Percentiles rank a stretch among this genome's conserved stretches.
Evolutionary conservation across 2,797 vertebrate genomes (phyloP).

Genomic region (Pelobates cultripes): DNA sequence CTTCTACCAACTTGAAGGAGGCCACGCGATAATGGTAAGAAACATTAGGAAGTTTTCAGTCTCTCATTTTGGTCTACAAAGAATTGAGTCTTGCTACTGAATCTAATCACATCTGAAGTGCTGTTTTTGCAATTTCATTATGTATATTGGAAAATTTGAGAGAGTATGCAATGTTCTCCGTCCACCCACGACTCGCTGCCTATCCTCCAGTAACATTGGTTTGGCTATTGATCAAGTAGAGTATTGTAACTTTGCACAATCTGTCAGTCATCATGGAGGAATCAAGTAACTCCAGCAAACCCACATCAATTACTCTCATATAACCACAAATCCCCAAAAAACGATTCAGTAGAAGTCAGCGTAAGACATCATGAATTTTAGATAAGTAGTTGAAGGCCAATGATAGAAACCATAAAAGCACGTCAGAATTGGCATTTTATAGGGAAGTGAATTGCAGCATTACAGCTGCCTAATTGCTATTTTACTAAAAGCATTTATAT

Average conservation of each 20-base stretch:
- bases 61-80: neutral
- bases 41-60: neutral
- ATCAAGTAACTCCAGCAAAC: conserved; percentile 37
- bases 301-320: conserved; percentile 41
- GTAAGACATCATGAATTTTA: conserved; percentile 36
- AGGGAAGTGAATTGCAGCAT: conserved; percentile 16
- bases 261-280: conserved; percentile 47
- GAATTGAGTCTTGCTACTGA: neutral
- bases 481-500: conserved; percentile 36
- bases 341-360: conserved; percentile 26
- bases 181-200: conserved; percentile 24
- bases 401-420: conserved; percentile 36
- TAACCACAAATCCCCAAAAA: conserved; percentile 40
- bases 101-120: neutral
- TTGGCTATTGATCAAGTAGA: conserved; percentile 32
- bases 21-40: no score
- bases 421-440: conserved; percentile 26
- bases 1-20: no score
- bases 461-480: conserved; percentile 30
- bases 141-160: conserved; percentile 30
- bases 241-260: conserved; percentile 20
- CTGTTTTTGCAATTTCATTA: conserved; percentile 16
- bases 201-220: conserved; percentile 8
- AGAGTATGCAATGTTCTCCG: conserved; percentile 15
- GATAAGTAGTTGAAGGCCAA: conserved; percentile 34